Conservation (phyloP, 2,113 vertebrate genomes). For the Protobothrops flavoviridis region DNA sequence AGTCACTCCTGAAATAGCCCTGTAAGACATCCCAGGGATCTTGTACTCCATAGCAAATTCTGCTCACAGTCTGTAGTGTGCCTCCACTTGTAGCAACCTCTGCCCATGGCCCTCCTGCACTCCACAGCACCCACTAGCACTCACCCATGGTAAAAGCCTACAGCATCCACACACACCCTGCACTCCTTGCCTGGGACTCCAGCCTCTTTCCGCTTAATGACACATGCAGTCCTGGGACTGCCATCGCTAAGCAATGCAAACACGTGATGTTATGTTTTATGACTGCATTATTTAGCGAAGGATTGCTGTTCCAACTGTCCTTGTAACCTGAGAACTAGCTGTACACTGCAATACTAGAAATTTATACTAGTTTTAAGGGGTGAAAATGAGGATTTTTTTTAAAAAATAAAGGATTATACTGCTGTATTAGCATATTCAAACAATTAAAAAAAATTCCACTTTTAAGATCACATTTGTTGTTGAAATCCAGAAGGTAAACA, state of each 20-base stretch:
- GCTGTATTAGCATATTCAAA: not conserved
- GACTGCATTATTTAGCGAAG: not conserved
- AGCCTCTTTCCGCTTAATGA: not conserved
- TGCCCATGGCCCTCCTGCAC: not conserved
- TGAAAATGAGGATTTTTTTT: not conserved
- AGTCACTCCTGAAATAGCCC: not conserved
- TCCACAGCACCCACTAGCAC: not conserved
- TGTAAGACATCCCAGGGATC: not conserved
- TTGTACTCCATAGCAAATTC: not conserved
- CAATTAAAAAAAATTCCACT: not conserved
- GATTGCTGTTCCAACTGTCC: not conserved
- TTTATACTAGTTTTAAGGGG: not conserved
- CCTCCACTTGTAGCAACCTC: not conserved
- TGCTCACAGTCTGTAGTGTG: not conserved
- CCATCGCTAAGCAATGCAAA: not conserved
- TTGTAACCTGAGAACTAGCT: not conserved
- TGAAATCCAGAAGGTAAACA: not conserved
- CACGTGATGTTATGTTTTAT: not conserved
- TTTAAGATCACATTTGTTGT: not conserved
- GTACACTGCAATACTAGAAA: not conserved
- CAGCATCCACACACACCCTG: not conserved
- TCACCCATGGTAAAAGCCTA: not conserved
- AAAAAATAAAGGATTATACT: not conserved
- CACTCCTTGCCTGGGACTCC: not conserved
- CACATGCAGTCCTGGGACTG: not conserved